These are phyloP conservation scores for Caenorhabditis doughertyi DNA, from an alignment of 2,888 invertebrate genomes.

Conservation along the genomic window DNA sequence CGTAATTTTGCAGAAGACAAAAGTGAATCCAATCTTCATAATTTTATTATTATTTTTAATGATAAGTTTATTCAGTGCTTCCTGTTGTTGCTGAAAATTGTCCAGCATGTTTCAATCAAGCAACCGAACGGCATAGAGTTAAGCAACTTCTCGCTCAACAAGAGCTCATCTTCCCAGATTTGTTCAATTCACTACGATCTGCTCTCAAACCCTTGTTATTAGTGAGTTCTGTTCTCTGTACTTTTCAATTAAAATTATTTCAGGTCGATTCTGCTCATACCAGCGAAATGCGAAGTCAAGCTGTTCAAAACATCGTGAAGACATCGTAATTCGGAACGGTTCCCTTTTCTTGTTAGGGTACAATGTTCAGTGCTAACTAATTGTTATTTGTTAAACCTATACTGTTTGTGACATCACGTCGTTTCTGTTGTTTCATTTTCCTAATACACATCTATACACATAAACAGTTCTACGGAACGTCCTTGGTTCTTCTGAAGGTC, in stretches of 20 bases:
- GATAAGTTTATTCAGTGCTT: constrained; percentile 84
- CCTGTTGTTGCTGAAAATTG: constrained; percentile 88
- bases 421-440: constrained; percentile 17
- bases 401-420: constrained; percentile 9
- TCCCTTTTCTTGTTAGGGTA: neutral
- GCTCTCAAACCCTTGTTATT: constrained; percentile 68
- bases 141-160: constrained; percentile 74
- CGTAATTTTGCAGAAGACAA: constrained; percentile 89
- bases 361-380: constrained; percentile 2
- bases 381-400: constrained; percentile 21
- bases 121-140: constrained; percentile 74
- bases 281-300: constrained; percentile 71
- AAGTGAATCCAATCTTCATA: constrained; percentile 16
- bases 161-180: constrained; percentile 74
- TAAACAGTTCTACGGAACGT: constrained; percentile 23
- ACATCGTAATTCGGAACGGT: neutral
- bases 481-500: constrained; percentile 14
- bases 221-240: constrained; percentile 24
- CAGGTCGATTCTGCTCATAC: constrained; percentile 74
- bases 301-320: constrained; percentile 71
- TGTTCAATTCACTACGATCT: constrained; percentile 73
- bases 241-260: neutral
- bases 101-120: constrained; percentile 84
- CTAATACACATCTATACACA: neutral
- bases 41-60: neutral